Percentiles rank a stretch among this genome's conserved stretches.
These are phyloP conservation scores for Slavum lentiscoides DNA, from an alignment of 2,888 invertebrate species.

Conservation along the genomic window DNA sequence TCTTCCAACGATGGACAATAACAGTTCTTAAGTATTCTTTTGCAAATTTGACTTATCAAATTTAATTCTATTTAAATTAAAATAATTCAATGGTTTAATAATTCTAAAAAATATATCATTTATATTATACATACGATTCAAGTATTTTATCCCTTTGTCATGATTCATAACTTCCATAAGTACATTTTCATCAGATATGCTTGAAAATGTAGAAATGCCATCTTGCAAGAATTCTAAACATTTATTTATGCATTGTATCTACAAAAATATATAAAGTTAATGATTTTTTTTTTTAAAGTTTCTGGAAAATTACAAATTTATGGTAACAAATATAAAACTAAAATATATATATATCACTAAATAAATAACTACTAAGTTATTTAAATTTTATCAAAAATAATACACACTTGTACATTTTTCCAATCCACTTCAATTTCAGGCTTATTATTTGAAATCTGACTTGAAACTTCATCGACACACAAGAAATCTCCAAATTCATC, in stretches of 20 bases:
- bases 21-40: constrained; percentile 35
- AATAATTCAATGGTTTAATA: neutral
- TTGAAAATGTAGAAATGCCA: constrained; percentile 64
- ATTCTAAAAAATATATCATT: neutral
- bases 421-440: constrained; percentile 13
- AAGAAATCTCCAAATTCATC: constrained; percentile 63
- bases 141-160: constrained; percentile 56
- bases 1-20: constrained; percentile 22
- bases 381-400: neutral
- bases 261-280: constrained; percentile 4
- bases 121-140: constrained; percentile 56
- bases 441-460: constrained; percentile 15
- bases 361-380: too few relatives aligned
- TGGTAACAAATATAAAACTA: too few relatives aligned
- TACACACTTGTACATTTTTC: constrained; percentile 36
- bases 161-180: constrained; percentile 63
- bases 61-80: constrained; percentile 28
- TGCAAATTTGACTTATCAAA: constrained; percentile 46
- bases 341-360: too few relatives aligned
- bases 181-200: constrained; percentile 63
- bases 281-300: too few relatives aligned
- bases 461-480: constrained; percentile 54
- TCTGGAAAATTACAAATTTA: neutral
- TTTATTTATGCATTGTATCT: constrained; percentile 60
- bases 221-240: constrained; percentile 63